Evolutionary conservation across 2,888 invertebrate species (phyloP).

Genomic region (Phyllotreta cruciferae): DNA sequence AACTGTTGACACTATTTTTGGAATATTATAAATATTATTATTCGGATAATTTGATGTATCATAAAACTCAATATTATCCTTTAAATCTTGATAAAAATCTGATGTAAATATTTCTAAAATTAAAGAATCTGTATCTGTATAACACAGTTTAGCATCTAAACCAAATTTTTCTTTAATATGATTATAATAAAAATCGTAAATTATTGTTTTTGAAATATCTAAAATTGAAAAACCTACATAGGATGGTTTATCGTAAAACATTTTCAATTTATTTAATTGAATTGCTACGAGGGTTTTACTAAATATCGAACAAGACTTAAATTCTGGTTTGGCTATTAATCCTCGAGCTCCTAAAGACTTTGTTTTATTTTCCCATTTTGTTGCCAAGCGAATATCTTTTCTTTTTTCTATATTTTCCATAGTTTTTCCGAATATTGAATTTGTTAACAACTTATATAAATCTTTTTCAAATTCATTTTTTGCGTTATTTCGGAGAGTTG

Average conservation of each 20-base stretch:
- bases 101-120: constrained; percentile 28
- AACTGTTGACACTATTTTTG: constrained; percentile 7
- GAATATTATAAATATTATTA: constrained; percentile 22
- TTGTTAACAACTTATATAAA: no score
- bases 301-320: constrained; percentile 49
- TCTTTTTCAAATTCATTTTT: no score
- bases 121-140: constrained; percentile 27
- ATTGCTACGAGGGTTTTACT: constrained; percentile 14
- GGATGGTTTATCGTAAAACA: no score
- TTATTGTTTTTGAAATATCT: no score
- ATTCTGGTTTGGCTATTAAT: constrained; percentile 17
- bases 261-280: constrained; percentile 12
- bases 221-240: no score
- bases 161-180: constrained; percentile 11
- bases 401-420: no score
- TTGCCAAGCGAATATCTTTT: no score
- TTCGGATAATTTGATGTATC: constrained; percentile 28
- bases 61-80: constrained; percentile 20
- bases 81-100: constrained; percentile 28
- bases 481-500: no score
- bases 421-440: no score
- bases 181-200: background rate
- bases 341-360: constrained; percentile 10
- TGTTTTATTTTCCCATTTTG: no score
- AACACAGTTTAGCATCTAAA: constrained; percentile 20